A percentile compares a stretch with the other conserved stretches of the same genome.
These are phyloP conservation scores for Coelogynopora nodosa DNA, from an alignment of 2,888 invertebrate genomes.

Conservation along the genomic window DNA sequence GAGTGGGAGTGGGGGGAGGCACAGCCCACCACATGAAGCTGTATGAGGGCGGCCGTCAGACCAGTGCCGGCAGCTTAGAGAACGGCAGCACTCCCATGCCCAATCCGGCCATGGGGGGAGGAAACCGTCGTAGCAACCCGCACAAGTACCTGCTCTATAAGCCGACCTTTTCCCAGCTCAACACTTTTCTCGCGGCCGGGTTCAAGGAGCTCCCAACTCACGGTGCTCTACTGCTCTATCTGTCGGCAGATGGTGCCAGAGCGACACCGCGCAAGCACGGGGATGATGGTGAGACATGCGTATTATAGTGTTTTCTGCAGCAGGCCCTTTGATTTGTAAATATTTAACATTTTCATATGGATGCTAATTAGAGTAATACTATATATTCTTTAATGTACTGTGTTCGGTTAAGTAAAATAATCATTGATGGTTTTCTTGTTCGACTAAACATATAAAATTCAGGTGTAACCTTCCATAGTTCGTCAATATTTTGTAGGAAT, in stretches of 20 bases:
- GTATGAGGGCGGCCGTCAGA: background rate
- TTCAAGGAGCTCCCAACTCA: conserved; percentile 87
- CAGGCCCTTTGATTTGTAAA: too few relatives aligned
- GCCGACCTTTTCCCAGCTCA: conserved; percentile 85
- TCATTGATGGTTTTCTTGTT: too few relatives aligned
- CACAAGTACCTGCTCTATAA: conserved; percentile 93
- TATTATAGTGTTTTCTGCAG: too few relatives aligned
- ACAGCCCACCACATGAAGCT: background rate
- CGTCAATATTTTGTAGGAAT: too few relatives aligned
- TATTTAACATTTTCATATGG: too few relatives aligned
- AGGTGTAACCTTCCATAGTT: too few relatives aligned
- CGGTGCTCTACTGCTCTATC: conserved; percentile 82
- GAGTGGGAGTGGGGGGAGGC: background rate
- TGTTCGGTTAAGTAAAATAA: too few relatives aligned
- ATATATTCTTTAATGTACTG: too few relatives aligned
- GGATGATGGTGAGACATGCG: conserved; percentile 40
- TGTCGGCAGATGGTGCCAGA: conserved; percentile 81
- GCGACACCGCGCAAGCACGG: conserved; percentile 68
- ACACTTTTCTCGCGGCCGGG: conserved; percentile 75
- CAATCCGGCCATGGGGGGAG: background rate
- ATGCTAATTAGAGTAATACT: too few relatives aligned
- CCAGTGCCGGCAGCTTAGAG: background rate
- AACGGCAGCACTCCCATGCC: conserved; percentile 34
- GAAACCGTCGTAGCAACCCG: conserved; percentile 75
- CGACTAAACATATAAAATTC: too few relatives aligned